Base-by-base conservation (phyloP, 2,113 vertebrate species). In the Cromileptes altivelis region DNA sequence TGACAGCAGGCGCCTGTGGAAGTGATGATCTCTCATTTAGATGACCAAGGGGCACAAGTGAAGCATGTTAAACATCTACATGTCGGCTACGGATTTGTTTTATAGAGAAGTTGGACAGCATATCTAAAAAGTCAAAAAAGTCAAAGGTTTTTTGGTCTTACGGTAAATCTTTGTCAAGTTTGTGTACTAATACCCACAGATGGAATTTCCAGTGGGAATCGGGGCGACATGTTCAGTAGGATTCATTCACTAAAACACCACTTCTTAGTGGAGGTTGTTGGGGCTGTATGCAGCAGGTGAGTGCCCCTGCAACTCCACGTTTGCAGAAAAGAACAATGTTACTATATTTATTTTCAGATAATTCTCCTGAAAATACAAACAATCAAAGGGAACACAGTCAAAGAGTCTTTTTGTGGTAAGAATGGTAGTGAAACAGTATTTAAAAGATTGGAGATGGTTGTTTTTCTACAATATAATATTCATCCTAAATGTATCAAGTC, bases 21-120 rank as follows among this genome's bases (percentile, higher is more conserved):
- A 37, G 70, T 27, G 18, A 71, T 70, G 49, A 81, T 72, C 30
- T 74, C 63, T 77, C 56, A 64, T 45, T 87, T 56, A 70, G 15
- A 58, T 0, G 6, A 79, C 27, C 73, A 52, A 74, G 69, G 56
- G 52, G 49, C 58, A 84, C 61, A 11, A 33, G 40, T 7, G 14
- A 40, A 0, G 45, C 17, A n/a, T 14, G 63, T 61, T 33, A 33
- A 74, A 60, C 57, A 56, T 56, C 45, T 27, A 45, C 13, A 3
- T 6, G 19, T 6, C 37, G 33, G 30, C 5, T 40, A 2, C 1
- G 21, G 19, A 40, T 21, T 25, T 21, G 25, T 45, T 61, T 47
- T 6, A 45, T 2, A 10, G 33, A 23, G 6, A 56, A 21, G 4
- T 10, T 56, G 40, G 13, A 17, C 49, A 18, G 15, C 15, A 49